Evolutionary conservation across 2,113 vertebrate genomes (phyloP), one percentile per base, ranked within the genome.

Genomic region (Nyctereutes procyonoides): DNA sequence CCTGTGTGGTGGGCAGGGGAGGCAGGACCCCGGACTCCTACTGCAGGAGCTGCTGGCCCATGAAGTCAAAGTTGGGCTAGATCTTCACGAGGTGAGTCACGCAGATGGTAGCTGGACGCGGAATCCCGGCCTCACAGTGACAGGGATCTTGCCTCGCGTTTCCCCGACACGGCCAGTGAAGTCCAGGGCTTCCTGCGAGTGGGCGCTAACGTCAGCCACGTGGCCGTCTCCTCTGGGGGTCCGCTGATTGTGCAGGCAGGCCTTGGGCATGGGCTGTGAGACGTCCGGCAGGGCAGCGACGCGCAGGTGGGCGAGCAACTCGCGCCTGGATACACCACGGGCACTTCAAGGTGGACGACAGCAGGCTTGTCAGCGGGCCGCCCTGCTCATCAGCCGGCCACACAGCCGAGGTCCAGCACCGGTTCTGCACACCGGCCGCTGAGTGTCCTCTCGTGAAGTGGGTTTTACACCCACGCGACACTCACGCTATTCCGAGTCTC

Each of bases 61-160:
- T 99, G 98, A 99, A 99, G 92, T 99, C 99, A 87, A 99, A 99
- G 98, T 99, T 99, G 28, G 99, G 99, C 0, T 99, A 99, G 98
- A 99, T 99, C 97, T 99, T 99, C 99, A 99, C 99, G 98, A 99
- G 99, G 98, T 99, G 99, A 0, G 99, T 99, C 99, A 99, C 99
- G 98, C 99, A 99, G 98, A 99, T 99, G 96, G 99, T 99, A 32
- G 99, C 99, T 1, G 99, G 99, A 71, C 99, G 99, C 0, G 99
- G 99, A 98, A 99, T 99, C 62, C 99, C 99, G 0, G 99, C 99
- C 97, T 99, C 99, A 1, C 99, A 99, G 98, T 99, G 99, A 99
- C 99, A 86, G 99, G 98, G 95, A 99, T 99, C 97, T 99, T 99
- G 51, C 99, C 99, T 32, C 99, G 99, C 0, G 98, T 97, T 67